Conservation (phyloP, 2,888 invertebrate genomes). For the Nymphalis polychloros region DNA sequence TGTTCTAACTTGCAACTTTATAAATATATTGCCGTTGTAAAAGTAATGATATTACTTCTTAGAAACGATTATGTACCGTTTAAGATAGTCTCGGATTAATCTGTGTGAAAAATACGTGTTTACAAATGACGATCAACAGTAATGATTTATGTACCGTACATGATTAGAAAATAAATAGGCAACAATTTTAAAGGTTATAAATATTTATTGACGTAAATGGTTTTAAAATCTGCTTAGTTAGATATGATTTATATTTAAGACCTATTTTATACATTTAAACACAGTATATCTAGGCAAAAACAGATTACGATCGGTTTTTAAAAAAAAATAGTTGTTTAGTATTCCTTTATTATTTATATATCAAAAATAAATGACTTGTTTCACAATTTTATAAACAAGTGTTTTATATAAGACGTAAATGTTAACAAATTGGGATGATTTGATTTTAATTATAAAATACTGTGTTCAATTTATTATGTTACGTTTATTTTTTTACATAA, state of each 20-base stretch:
- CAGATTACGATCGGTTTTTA: too few species aligned
- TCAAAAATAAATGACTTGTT: background rate
- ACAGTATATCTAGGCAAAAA: too few species aligned
- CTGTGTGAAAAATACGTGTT: background rate
- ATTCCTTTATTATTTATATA: background rate
- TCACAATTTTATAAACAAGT: background rate
- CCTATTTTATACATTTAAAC: too few species aligned
- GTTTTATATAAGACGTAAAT: background rate
- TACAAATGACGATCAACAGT: background rate
- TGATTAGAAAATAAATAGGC: background rate
- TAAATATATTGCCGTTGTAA: background rate
- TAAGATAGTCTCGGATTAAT: background rate
- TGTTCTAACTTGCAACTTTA: constrained; percentile 2
- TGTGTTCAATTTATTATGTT: too few species aligned
- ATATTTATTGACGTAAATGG: too few species aligned
- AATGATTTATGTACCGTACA: background rate
- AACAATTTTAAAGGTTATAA: too few species aligned
- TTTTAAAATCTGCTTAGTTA: too few species aligned
- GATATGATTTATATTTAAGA: too few species aligned
- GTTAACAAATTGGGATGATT: background rate
- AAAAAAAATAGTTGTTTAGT: background rate
- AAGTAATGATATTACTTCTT: background rate
- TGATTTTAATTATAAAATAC: background rate
- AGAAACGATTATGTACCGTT: constrained; percentile 6
- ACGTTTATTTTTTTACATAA: too few species aligned